Base-by-base conservation (phyloP, 2,888 invertebrate species). In the Dicranocentrus wangi region DNA sequence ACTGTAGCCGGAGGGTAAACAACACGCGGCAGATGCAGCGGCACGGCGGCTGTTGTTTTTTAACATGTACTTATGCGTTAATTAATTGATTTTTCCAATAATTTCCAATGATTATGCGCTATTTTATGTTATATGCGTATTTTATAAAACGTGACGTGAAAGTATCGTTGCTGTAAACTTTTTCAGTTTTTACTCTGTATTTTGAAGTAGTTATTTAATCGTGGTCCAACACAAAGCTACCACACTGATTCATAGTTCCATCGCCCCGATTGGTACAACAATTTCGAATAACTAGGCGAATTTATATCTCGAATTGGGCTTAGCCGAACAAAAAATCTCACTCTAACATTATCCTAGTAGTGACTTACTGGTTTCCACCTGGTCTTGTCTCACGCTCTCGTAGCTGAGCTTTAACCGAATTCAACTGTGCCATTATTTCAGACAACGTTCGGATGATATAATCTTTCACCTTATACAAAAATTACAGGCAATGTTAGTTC, bases 401-500 rank as follows among this genome's bases (percentile, higher is more conserved):
- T 21, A 71, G 28, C 27, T 60, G 55, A 23, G 3, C 17, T 21
- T 55, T 71, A 5, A 71, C 71, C 1, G 2, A 1, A 21, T 71
- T 28, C 25, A 71, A 27, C 28, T 71, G 71, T 1, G 1, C 32
- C 17, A 21, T 39, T 3, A 71, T 28, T 1, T 60, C 60, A 1
- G 71, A 60, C 23, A 71, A 19, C 7, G 60, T 43, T 27, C 27
- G 2, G 2, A 71, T 27, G 1, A 71, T 43, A 1, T 19, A 42
- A 17, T 60, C 60, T 17, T 43, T 39, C 15, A 69, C 53, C 53
- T 69, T 5, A 21, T 39, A 7, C 19, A 17, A 47, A 47, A 47
- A 32, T 8, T 7, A 7, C 39, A 39, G 7, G 39, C 39, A 39
- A 39, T n/a, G n/a, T n/a, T n/a, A n/a, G n/a, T n/a, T n/a, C n/a